Base-by-base conservation (phyloP, 2,888 invertebrate genomes). In the Melanchra persicariae region DNA sequence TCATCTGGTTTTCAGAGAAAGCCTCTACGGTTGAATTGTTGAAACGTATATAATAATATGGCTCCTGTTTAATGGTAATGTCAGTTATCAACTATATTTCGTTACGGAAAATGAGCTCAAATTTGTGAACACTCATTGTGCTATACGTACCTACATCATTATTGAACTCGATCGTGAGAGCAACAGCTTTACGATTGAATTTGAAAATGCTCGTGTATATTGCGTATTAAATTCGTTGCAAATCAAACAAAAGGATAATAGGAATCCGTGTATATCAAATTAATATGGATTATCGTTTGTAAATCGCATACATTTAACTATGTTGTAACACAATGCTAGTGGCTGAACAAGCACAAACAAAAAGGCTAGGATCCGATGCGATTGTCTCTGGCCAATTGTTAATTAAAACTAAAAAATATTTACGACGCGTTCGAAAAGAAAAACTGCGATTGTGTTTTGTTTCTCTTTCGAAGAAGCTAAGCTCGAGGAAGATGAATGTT, bases 371-470 rank as follows among this genome's bases (percentile, higher is more conserved):
- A 57, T 7, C 26, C 26, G 17, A 66, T 52, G 37, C n/a, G 52
- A 80, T 52, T 65, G 51, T 57, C 30, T 9, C 60, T 58, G 26
- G 26, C 24, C 60, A 81, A 58, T 67, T 76, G 67, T 66, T 80
- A 74, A 79, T 76, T 76, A 74, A 76, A 79, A 76, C 65, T 66
- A 75, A 66, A 79, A 76, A 61, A 75, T 75, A 76, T 76, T 76
- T 75, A 76, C 66, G 60, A 61, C 76, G 17, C 34, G 26, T 66
- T 66, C 57, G 76, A 49, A 76, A 57, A 81, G 55, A 75, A 75
- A 61, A 66, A 67, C 45, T 52, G 57, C 57, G 55, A 60, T 52
- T 58, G 43, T 43, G 40, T 66, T 75, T 58, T 61, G 60, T 76
- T 65, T 45, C 49, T 49, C 51, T 57, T 73, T 75, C 37, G 30